Evolutionary conservation across 2,797 vertebrate genomes (phyloP).

Genomic region (Acipenser oxyrinchus): DNA sequence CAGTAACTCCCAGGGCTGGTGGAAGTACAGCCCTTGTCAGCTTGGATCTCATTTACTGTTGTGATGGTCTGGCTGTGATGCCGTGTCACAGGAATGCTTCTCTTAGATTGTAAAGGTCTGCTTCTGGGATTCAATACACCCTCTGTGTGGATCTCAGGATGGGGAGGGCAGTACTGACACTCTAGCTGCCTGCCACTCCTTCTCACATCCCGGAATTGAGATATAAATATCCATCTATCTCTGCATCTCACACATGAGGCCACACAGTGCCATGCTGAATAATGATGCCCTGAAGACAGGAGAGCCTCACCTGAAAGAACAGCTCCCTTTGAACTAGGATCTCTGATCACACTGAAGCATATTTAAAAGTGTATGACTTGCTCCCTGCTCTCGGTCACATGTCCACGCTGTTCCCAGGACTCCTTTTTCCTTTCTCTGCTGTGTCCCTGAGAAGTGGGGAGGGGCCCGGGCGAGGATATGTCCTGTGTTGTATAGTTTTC

Average conservation of each 20-base stretch:
- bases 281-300: neutral
- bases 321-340: neutral
- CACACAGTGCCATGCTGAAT: neutral
- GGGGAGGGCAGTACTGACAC: neutral
- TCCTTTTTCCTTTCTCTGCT: neutral
- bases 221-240: neutral
- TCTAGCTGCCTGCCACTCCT: neutral
- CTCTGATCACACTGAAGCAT: neutral
- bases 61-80: too few relatives aligned
- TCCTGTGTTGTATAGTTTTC: too few relatives aligned
- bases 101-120: too few relatives aligned
- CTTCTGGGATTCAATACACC: too few relatives aligned
- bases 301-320: neutral
- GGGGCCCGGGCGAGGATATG: too few relatives aligned
- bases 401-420: neutral
- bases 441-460: neutral
- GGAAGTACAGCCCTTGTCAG: too few relatives aligned
- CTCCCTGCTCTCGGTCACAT: conserved; percentile 3
- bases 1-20: too few relatives aligned
- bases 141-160: neutral
- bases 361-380: conserved; percentile 2
- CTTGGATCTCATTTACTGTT: too few relatives aligned
- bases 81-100: too few relatives aligned
- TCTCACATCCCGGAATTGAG: neutral
- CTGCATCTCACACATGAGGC: neutral